Conservation (phyloP, 1,140 invertebrate species). For the Acromyrmex charruanus region DNA sequence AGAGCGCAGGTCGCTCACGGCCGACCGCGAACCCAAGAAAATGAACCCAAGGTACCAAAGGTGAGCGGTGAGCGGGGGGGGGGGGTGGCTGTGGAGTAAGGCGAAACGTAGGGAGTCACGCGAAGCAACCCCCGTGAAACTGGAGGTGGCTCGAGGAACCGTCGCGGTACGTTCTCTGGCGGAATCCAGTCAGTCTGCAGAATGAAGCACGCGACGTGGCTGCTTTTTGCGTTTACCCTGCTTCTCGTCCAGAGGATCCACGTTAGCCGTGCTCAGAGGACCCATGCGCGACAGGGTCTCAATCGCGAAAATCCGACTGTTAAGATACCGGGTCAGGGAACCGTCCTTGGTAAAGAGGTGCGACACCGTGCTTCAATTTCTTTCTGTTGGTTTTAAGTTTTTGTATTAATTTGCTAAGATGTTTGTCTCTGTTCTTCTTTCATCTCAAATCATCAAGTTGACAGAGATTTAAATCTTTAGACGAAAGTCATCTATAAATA, state of each 20-base stretch:
- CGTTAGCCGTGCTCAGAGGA: conserved; percentile 75
- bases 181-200: conserved; percentile 78
- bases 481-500: not conserved
- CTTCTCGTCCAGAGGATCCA: conserved; percentile 71
- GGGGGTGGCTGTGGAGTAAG: conserved; percentile 15
- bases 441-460: not conserved
- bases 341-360: conserved; percentile 83
- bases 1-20: conserved; percentile 72
- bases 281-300: conserved; percentile 77
- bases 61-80: conserved; percentile 37
- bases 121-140: conserved; percentile 67
- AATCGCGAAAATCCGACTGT: conserved; percentile 76
- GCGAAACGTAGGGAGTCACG: conserved; percentile 76
- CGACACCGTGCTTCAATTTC: conserved; percentile 53
- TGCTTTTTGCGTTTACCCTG: conserved; percentile 74
- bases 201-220: conserved; percentile 79
- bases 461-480: not conserved
- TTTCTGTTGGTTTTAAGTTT: conserved; percentile 7
- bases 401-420: not conserved
- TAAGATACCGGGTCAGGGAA: conserved; percentile 81
- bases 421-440: too few species aligned
- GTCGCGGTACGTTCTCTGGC: conserved; percentile 71
- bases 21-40: conserved; percentile 62
- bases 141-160: conserved; percentile 75
- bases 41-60: conserved; percentile 47